These are phyloP conservation scores for Eurypyga helias DNA, from an alignment of 2,113 vertebrate species.

Conservation along the genomic window DNA sequence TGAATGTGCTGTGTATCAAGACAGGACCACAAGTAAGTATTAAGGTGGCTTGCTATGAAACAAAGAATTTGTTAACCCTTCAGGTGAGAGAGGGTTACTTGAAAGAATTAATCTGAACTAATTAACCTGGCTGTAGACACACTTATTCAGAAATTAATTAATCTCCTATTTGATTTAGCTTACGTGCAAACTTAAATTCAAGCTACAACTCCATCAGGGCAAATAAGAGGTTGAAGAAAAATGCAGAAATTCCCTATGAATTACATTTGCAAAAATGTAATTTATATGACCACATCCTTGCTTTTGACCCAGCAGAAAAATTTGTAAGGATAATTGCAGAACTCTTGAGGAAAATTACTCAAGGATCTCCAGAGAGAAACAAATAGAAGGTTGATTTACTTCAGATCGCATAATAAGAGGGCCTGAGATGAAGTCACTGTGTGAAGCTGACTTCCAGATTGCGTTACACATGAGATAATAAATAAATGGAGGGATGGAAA, in stretches of 20 bases:
- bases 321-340: background rate
- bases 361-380: slow-evolving; percentile 28
- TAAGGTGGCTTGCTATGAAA: background rate
- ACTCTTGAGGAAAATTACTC: slow-evolving; percentile 24
- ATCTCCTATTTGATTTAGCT: background rate
- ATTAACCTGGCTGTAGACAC: background rate
- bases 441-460: slow-evolving; percentile 31
- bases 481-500: slow-evolving; percentile 37
- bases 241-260: too few species aligned
- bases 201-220: background rate
- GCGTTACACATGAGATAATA: slow-evolving; percentile 29
- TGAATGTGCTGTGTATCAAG: background rate
- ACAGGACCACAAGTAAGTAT: background rate
- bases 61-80: background rate
- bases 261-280: background rate
- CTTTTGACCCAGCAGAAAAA: slow-evolving; percentile 10
- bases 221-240: background rate
- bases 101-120: background rate
- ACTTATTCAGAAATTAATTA: background rate
- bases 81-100: background rate
- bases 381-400: slow-evolving; percentile 39
- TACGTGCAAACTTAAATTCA: background rate
- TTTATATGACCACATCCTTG: background rate
- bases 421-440: slow-evolving; percentile 28
- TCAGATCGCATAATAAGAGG: background rate